Evolutionary conservation across 2,113 vertebrate genomes (phyloP), one percentile per base, ranked within the genome.

Genomic region (Peromyscus maniculatus): DNA sequence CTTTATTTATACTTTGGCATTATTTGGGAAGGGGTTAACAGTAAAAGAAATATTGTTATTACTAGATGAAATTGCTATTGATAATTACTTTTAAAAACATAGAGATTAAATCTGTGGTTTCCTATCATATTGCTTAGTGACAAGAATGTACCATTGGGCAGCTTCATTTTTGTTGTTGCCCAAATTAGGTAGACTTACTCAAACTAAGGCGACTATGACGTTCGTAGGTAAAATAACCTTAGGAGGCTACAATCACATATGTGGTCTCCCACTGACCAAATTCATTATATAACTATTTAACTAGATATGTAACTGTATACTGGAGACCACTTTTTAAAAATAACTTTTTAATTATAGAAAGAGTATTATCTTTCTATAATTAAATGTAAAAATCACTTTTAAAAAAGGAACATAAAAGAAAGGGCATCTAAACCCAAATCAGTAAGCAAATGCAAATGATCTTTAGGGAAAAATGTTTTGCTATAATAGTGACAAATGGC

Each of bases 61-160:
- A 83, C 39, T 88, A n/a, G 8, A 49, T 96, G 62, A 82, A 62
- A 67, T 82, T 93, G 90, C 87, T 87, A 78, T n/a, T 96, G 93
- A 83, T 31, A 87, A 57, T 72, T 89, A 74, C 43, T 62, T 11
- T 90, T 94, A 62, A 93, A 94, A 64, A 28, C 59, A 82, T 21
- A 88, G 71, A 91, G 64, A 52, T 83, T 57, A 96, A 96, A 78
- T 24, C 13, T 91, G 17, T 83, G 22, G 13, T 90, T 86, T 64
- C 83, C 62, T 86, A 17, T 46, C 52, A 22, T 52, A n/a, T 72
- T 9, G 66, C 31, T 88, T 88, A 88, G 22, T 88, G 36, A 55
- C 13, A 71, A 36, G 67, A 72, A 72, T 89, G 36, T 24, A 46
- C 49, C 12, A 31, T 57, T 89, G 49, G 8, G 16, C 13, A 72